These are phyloP conservation scores for Odocoileus virginianus DNA, from an alignment of 2,113 vertebrate genomes.

Conservation along the genomic window DNA sequence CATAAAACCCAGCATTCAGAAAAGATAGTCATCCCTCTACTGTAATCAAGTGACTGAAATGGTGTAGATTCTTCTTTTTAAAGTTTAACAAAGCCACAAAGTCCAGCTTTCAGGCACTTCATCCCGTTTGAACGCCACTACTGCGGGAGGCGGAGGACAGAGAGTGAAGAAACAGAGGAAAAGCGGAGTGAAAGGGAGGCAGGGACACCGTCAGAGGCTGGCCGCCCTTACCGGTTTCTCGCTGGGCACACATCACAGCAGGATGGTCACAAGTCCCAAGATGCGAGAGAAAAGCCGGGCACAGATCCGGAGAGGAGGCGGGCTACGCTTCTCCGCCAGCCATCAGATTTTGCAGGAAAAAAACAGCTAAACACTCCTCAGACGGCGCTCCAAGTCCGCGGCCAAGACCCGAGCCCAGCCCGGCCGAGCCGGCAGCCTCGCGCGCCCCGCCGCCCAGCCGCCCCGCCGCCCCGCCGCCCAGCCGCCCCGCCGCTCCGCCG, in stretches of 20 bases:
- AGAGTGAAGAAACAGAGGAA: neutral
- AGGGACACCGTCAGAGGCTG: neutral
- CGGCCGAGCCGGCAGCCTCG: neutral
- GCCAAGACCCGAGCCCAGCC: accelerated
- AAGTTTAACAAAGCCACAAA: neutral
- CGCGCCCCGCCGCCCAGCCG: too few species aligned
- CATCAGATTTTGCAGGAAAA: neutral
- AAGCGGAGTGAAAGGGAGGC: neutral
- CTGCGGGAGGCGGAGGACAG: neutral
- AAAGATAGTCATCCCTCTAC: neutral
- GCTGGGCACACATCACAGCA: neutral
- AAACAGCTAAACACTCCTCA: neutral
- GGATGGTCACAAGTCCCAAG: neutral
- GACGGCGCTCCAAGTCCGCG: neutral
- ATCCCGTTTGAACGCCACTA: neutral
- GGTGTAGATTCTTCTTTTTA: neutral
- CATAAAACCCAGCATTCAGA: neutral
- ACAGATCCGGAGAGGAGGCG: neutral
- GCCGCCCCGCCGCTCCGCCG: too few species aligned
- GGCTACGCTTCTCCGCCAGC: neutral
- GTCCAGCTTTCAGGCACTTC: neutral
- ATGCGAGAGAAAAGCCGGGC: neutral
- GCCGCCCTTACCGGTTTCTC: slow-evolving; percentile 33
- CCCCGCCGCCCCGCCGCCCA: too few species aligned
- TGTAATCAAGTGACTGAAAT: neutral